Conservation (phyloP, 2,888 invertebrate genomes). For the Pollenia angustigena region DNA sequence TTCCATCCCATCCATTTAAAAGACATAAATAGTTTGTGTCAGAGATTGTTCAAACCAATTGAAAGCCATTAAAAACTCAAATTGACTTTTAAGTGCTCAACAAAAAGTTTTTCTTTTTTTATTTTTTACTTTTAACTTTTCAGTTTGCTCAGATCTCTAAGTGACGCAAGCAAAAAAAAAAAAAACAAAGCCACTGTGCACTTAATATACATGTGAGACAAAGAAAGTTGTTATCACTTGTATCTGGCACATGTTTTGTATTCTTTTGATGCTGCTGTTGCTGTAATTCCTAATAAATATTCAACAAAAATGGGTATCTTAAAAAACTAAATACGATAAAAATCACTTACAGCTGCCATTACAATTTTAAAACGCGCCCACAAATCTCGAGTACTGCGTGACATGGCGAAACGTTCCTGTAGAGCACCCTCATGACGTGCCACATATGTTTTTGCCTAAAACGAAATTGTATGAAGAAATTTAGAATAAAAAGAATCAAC, state of each 20-base stretch:
- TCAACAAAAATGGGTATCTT: conserved; percentile 44
- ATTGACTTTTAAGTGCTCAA: conserved; percentile 52
- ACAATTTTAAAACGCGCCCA: conserved; percentile 93
- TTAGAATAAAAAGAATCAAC: conserved; percentile 8
- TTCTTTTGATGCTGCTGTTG: neutral
- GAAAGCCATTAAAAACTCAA: conserved; percentile 41
- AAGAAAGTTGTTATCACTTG: conserved; percentile 19
- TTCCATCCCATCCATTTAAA: neutral
- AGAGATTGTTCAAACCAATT: conserved; percentile 33
- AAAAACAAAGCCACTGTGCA: conserved; percentile 3
- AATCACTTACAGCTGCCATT: conserved; percentile 89
- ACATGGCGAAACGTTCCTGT: conserved; percentile 95
- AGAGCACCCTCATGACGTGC: conserved; percentile 95
- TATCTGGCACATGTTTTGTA: neutral
- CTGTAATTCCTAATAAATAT: conserved; percentile 7
- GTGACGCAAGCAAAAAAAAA: conserved; percentile 7
- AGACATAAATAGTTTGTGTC: conserved; percentile 20
- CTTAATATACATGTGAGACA: neutral
- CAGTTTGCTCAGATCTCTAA: neutral
- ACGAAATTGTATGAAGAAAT: conserved; percentile 19
- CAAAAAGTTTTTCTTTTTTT: conserved; percentile 15
- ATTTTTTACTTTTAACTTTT: neutral
- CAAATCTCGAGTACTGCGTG: conserved; percentile 93
- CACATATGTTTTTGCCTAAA: conserved; percentile 92
- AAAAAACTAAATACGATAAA: conserved; percentile 7